Evolutionary conservation across 2,888 invertebrate genomes (phyloP).

Genomic region (Drosophila borborema): DNA sequence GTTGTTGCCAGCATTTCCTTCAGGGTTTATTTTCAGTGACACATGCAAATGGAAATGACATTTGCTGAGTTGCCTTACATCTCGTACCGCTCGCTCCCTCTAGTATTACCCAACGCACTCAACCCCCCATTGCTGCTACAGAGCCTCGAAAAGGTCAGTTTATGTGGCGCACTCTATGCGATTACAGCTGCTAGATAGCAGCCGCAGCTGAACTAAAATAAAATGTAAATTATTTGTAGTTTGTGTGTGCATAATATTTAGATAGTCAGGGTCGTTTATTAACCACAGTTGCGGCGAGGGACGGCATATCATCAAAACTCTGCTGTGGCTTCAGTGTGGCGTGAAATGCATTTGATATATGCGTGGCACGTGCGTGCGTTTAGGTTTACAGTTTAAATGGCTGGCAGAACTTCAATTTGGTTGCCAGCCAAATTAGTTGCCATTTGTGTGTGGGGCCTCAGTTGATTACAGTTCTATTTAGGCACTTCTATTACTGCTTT

Average conservation of each 20-base stretch:
- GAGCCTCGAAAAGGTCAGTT: conserved; percentile 51
- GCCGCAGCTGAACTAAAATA: conserved; percentile 41
- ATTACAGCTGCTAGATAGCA: conserved; percentile 20
- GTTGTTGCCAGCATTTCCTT: conserved; percentile 44
- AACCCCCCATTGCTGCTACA: not conserved
- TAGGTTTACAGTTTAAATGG: conserved; percentile 33
- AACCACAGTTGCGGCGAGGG: conserved; percentile 11
- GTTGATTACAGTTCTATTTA: conserved; percentile 37
- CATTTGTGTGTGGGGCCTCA: conserved; percentile 26
- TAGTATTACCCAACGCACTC: not conserved
- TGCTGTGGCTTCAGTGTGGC: conserved; percentile 40
- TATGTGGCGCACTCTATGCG: conserved; percentile 22
- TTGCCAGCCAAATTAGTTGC: conserved; percentile 35
- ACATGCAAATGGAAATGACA: conserved; percentile 59
- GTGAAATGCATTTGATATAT: conserved; percentile 67
- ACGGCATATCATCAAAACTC: conserved; percentile 43
- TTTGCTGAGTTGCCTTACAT: conserved; percentile 21
- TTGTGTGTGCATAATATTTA: conserved; percentile 25
- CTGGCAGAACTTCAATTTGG: conserved; percentile 39
- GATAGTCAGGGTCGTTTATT: conserved; percentile 43
- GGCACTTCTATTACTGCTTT: not conserved
- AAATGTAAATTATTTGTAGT: conserved; percentile 52
- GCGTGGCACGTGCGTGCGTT: conserved; percentile 52
- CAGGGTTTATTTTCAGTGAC: conserved; percentile 40
- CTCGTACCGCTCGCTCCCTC: not conserved